A percentile compares a stretch with the other conserved stretches of the same genome.
These are phyloP conservation scores for Aspidapion aeneum DNA, from an alignment of 2,888 invertebrate species.

Conservation along the genomic window DNA sequence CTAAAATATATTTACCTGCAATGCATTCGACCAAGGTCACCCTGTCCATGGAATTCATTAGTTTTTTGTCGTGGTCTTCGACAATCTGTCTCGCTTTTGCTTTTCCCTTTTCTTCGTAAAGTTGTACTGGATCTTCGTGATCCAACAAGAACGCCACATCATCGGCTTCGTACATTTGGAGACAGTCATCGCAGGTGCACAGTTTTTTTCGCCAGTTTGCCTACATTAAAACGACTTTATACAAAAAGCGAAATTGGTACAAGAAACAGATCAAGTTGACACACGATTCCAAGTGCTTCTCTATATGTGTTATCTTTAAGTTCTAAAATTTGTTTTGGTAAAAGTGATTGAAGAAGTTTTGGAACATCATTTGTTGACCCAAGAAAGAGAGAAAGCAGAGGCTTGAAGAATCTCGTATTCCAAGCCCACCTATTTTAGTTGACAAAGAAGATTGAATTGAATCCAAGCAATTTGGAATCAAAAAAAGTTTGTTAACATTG, in stretches of 20 bases:
- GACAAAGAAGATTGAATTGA: too few relatives aligned
- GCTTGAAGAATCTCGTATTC: too few relatives aligned
- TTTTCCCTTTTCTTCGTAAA: constrained; percentile 75
- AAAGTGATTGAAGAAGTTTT: too few relatives aligned
- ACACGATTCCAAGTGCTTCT: too few relatives aligned
- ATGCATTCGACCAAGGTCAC: constrained; percentile 84
- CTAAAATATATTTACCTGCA: constrained; percentile 41
- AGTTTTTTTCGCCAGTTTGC: constrained; percentile 71
- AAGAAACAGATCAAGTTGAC: neutral
- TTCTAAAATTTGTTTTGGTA: too few relatives aligned
- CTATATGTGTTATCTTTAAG: too few relatives aligned
- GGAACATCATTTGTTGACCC: too few relatives aligned
- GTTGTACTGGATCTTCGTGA: constrained; percentile 75
- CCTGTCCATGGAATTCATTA: constrained; percentile 74
- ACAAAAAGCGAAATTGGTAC: neutral
- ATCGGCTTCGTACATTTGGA: constrained; percentile 66
- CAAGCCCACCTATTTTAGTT: too few relatives aligned
- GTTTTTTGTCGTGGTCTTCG: constrained; percentile 66
- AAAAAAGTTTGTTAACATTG: too few relatives aligned
- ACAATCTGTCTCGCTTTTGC: constrained; percentile 50
- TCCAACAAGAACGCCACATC: constrained; percentile 73
- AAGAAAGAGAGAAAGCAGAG: too few relatives aligned
- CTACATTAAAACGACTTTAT: constrained; percentile 18
- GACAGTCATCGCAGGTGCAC: constrained; percentile 66
- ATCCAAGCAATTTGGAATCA: too few relatives aligned